Base-by-base conservation (phyloP, 1,140 invertebrate genomes). In the Drosophila parvula region DNA sequence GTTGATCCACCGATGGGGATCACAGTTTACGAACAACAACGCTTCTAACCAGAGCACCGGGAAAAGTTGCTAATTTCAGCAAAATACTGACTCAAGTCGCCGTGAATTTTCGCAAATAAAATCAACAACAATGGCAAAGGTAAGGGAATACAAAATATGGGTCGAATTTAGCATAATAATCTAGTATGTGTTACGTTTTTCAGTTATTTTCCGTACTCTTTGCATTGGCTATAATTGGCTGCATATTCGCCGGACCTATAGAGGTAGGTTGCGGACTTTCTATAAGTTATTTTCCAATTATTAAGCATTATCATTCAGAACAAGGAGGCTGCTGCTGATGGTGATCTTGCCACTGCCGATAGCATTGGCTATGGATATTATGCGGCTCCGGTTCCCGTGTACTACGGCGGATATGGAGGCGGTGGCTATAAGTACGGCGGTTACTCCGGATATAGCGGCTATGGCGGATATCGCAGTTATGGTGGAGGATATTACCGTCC, bases 51-150 rank as follows among this genome's bases (percentile, higher is more conserved):
- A 81, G 69, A 85, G 63, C 69, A 34, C 44, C 16, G 32, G 28
- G 53, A 63, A 71, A 71, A 85, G 74, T 83, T 67, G 81, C 65
- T 85, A 85, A 85, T 85, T 85, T 50, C 30, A 22, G 41, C 40
- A 12, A 47, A 57, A 57, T 61, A 47, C 36, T 16, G 41, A 47
- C 44, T 8, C n/a, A 22, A 27, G 44, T 36, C 57, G 36, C 59
- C 65, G 74, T 56, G 38, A 78, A 43, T 61, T 81, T 81, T 85
- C 45, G 56, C 78, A 81, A 73, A 78, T 60, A 78, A 71, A 55
- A 64, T 68, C 63, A 58, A 78, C 74, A 61, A 80, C 50, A 68
- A 85, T 85, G 81, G 45, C 68, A 38, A 85, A 85, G 69, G 81
- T 85, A 85, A 5, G n/a, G 18, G 4, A 14, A 11, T 16, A 65